These are phyloP conservation scores for Serrognathus titanus DNA, from an alignment of 2,888 invertebrate species.

Conservation along the genomic window DNA sequence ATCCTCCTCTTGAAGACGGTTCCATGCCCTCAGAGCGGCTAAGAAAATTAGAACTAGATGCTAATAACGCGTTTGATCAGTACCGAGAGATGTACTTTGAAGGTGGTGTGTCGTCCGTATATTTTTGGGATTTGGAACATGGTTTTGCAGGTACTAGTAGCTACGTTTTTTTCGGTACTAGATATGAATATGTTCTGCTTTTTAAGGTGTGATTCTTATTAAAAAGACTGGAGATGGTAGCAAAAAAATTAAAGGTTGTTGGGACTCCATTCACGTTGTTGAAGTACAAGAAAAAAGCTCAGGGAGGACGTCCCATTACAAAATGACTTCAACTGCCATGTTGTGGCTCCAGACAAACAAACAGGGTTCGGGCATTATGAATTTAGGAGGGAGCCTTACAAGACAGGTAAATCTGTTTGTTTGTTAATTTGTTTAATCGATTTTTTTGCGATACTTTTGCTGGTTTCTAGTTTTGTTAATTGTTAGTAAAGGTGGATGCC, in stretches of 20 bases:
- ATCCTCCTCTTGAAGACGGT: conserved; percentile 96
- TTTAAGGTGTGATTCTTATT: conserved; percentile 90
- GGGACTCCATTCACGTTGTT: conserved; percentile 99
- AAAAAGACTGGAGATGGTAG: conserved; percentile 99
- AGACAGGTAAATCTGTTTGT: conserved; percentile 67
- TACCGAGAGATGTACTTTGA: conserved; percentile 99
- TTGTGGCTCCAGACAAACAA: conserved; percentile 98
- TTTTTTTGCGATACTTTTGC: too few species aligned
- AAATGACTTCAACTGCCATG: conserved; percentile 98
- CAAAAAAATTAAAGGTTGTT: conserved; percentile 98
- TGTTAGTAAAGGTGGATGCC: too few species aligned
- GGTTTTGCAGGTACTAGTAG: conserved; percentile 81
- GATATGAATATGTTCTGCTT: conserved; percentile 5
- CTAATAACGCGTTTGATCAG: conserved; percentile 97
- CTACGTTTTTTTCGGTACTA: neutral
- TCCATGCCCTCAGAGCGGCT: conserved; percentile 96
- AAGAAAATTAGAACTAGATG: conserved; percentile 93
- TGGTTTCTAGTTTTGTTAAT: too few species aligned
- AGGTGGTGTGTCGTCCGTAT: conserved; percentile 98
- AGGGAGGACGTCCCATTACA: conserved; percentile 93
- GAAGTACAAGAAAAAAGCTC: conserved; percentile 97
- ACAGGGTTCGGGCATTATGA: conserved; percentile 96
- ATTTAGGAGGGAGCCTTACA: conserved; percentile 96
- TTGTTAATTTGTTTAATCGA: neutral
- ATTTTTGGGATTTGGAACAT: conserved; percentile 98